Conservation (phyloP, 2,113 vertebrate genomes). For the Arothron firmamentum region DNA sequence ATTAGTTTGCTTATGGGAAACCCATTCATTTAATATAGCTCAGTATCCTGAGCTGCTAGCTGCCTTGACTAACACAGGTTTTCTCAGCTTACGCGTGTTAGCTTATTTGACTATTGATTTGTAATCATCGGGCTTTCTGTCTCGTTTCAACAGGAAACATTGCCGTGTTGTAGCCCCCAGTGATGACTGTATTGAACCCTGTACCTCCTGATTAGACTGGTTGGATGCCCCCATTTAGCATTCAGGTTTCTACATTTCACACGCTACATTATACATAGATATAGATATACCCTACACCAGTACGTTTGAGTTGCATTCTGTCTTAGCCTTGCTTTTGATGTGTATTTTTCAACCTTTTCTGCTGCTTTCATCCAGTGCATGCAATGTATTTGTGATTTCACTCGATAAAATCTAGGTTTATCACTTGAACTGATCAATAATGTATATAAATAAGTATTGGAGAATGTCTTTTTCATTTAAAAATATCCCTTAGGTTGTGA, state of each 20-base stretch:
- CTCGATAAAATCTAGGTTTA: no score
- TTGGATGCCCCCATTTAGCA: slow-evolving; percentile 77
- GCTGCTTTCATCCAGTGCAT: neutral
- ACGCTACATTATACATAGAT: slow-evolving; percentile 39
- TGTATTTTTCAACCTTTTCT: neutral
- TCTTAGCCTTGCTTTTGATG: no score
- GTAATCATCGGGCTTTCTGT: slow-evolving; percentile 57
- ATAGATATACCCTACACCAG: slow-evolving; percentile 16
- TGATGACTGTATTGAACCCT: slow-evolving; percentile 75
- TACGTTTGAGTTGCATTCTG: neutral
- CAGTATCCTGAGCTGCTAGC: neutral
- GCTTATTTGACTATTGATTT: slow-evolving; percentile 61
- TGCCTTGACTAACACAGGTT: slow-evolving; percentile 21
- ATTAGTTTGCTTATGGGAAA: neutral
- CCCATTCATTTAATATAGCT: slow-evolving; percentile 4
- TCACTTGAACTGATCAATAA: no score
- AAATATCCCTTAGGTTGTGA: no score
- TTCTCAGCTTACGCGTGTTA: slow-evolving; percentile 47
- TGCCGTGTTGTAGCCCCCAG: slow-evolving; percentile 62
- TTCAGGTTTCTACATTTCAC: slow-evolving; percentile 66
- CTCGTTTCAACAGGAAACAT: slow-evolving; percentile 54
- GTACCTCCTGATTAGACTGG: slow-evolving; percentile 75
- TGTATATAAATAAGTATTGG: no score
- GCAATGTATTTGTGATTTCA: no score
- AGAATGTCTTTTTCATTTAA: no score